A percentile compares a stretch with the other conserved stretches of the same genome.
These are phyloP conservation scores for Sinocyclocheilus maitianheensis DNA, from an alignment of 2,113 vertebrate species.

Conservation along the genomic window DNA sequence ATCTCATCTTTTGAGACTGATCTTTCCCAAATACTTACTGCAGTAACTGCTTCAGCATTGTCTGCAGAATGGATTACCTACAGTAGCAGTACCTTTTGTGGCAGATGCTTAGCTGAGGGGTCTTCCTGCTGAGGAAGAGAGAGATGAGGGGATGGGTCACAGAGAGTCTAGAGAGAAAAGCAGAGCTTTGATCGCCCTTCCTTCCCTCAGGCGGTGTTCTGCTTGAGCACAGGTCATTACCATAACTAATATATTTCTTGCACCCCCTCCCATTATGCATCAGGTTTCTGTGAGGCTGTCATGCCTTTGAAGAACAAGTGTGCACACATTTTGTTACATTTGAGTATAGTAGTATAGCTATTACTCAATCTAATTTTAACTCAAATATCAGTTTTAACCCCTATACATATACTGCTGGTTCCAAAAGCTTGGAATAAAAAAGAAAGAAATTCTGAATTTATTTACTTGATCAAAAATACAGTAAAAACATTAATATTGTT, in stretches of 20 bases:
- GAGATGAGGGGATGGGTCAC: constrained; percentile 21
- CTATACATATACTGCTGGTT: background rate
- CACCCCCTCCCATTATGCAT: constrained; percentile 44
- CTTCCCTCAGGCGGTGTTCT: constrained; percentile 57
- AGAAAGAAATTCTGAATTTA: background rate
- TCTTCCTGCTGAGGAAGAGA: constrained; percentile 43
- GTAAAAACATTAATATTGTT: too few relatives aligned
- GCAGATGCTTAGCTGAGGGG: constrained; percentile 49
- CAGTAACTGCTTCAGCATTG: constrained; percentile 15
- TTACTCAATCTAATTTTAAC: background rate
- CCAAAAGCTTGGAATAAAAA: background rate
- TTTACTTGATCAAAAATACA: too few relatives aligned
- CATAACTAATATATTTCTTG: constrained; percentile 64
- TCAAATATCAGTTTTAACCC: background rate
- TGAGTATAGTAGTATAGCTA: background rate
- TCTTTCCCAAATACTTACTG: background rate
- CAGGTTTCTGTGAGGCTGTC: constrained; percentile 56
- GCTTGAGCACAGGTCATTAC: constrained; percentile 54
- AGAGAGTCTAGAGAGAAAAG: constrained; percentile 38
- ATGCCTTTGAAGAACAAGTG: constrained; percentile 60
- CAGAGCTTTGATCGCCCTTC: constrained; percentile 59
- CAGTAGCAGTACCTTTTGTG: constrained; percentile 38
- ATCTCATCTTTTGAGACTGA: background rate
- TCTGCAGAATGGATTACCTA: constrained; percentile 31
- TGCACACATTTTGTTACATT: constrained; percentile 50